Evolutionary conservation across 2,113 vertebrate species (phyloP).

Genomic region (Lophochroa leadbeateri): DNA sequence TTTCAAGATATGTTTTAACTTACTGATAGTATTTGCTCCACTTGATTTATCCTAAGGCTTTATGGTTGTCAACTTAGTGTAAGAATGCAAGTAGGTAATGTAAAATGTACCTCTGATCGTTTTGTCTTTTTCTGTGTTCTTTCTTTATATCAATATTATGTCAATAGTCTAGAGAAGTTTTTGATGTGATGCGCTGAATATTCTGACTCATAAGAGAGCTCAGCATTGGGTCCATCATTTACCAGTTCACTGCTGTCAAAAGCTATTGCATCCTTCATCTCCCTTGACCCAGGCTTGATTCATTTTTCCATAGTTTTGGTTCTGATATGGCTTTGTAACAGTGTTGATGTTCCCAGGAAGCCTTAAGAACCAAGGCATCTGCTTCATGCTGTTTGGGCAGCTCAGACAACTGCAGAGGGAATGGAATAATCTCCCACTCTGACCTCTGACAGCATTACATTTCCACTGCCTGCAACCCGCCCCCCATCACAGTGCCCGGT

Average conservation of each 20-base stretch:
- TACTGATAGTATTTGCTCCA: not conserved
- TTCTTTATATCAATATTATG: not conserved
- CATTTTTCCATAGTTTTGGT: not conserved
- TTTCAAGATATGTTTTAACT: not conserved
- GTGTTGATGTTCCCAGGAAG: not conserved
- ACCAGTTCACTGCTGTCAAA: not conserved
- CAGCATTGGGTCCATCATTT: not conserved
- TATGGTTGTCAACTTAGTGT: not conserved
- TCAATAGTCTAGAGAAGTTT: not conserved
- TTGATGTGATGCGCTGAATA: not conserved
- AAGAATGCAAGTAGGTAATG: not conserved
- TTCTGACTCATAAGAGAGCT: not conserved
- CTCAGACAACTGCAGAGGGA: not conserved
- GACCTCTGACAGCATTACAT: not conserved
- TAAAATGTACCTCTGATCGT: not conserved
- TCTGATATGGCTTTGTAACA: not conserved
- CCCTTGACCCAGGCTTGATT: not conserved
- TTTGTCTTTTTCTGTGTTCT: not conserved
- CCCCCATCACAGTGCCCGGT: not conserved
- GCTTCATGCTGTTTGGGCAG: not conserved
- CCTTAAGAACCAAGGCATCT: not conserved
- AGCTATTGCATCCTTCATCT: not conserved
- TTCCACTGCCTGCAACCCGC: not conserved
- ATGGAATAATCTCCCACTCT: not conserved
- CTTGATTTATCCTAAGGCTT: not conserved